Evolutionary conservation across 2,797 vertebrate genomes (phyloP).

Genomic region (Basileuterus tristriatus): DNA sequence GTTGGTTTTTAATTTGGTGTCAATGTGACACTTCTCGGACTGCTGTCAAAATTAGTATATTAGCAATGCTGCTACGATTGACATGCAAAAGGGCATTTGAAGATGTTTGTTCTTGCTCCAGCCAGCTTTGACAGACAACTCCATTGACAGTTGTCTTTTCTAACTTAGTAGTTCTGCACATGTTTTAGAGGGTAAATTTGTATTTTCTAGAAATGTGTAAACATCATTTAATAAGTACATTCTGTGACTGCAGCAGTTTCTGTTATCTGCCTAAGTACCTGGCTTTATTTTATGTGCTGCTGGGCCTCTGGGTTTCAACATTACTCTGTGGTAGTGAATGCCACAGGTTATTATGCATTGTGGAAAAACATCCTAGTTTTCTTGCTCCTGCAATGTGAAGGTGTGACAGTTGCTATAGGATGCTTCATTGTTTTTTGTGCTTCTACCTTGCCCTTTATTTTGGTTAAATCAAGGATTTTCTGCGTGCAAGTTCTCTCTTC

Average conservation of each 20-base stretch:
- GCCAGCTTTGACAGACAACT: not conserved
- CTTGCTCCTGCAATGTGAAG: not conserved
- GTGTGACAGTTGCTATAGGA: not conserved
- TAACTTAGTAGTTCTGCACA: not conserved
- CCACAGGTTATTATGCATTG: not conserved
- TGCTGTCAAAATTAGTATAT: constrained; percentile 68
- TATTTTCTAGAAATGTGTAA: not conserved
- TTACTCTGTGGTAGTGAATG: not conserved
- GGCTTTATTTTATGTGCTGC: not conserved
- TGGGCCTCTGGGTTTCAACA: not conserved
- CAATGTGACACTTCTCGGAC: constrained; percentile 36
- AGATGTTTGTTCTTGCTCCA: not conserved
- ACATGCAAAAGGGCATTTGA: not conserved
- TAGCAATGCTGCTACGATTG: constrained; percentile 55
- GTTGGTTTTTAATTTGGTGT: constrained; percentile 63
- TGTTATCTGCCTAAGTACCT: not conserved
- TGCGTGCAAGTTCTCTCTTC: rapidly evolving
- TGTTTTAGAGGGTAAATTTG: not conserved
- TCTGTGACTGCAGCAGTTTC: not conserved
- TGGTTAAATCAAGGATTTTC: not conserved
- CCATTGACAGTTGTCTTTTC: not conserved
- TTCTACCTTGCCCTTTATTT: not conserved
- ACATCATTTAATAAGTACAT: not conserved
- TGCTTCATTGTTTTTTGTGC: not conserved
- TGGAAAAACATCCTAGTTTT: not conserved